Evolutionary conservation across 2,113 vertebrate species (phyloP), one percentile per base, ranked within the genome.

Genomic region (Salvelinus alpinus): DNA sequence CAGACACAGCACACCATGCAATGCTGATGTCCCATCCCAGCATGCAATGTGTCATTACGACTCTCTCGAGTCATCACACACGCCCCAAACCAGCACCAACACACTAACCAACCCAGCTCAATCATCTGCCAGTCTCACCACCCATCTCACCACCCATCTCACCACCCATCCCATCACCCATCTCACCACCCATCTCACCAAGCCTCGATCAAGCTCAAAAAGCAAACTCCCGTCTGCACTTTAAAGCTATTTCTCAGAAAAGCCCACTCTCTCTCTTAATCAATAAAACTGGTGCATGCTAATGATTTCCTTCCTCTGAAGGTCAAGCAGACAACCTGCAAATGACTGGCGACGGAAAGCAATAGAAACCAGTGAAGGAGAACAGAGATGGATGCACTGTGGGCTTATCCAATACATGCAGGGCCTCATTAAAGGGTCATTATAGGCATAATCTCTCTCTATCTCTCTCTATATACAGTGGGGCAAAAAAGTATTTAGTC

Each of bases 321-420:
- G 51, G 51, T 14, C 51, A 54, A 54, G 51, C 14, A 18, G 51
- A 54, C 51, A 54, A 54, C 51, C 51, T 54, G 16, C 51, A 54
- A 54, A 54, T 54, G 12, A 18, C 3, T 18, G 16, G 51, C 51
- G 51, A 54, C 16, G 0, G 51, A 54, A 54, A 54, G 51, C 51
- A 54, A 54, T 54, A 54, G 51, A 8, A 22, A 62, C 8, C 20
- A 62, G 59, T 62, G 59, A 22, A 62, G 51, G 14, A 62, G 20
- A 62, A 62, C 7, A 62, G 59, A 62, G 59, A 62, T 62, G n/a
- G 59, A 62, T 62, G 59, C 18, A 62, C 59, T 22, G 59, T 62
- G n/a, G 59, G n/a, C 59, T 62, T 62, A 62, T 62, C 59, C 59
- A 62, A 62, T 62, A 62, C 59, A 62, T 62, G n/a, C 59, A 62